Evolutionary conservation across 2,113 vertebrate species (phyloP).

Genomic region (Ammodramus savannarum): DNA sequence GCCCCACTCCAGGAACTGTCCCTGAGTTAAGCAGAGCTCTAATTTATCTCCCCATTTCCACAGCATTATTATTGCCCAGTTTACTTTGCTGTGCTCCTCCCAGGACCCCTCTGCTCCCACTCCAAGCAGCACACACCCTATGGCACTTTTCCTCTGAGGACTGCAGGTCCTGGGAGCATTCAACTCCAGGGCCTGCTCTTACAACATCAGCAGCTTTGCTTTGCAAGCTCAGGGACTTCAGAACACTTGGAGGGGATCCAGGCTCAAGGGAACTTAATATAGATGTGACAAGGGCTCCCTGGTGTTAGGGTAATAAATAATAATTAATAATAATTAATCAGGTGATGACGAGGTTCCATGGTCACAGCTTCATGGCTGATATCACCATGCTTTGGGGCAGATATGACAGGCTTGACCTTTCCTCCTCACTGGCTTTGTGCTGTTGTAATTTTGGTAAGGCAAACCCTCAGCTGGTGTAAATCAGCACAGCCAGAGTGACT

Average conservation of each 20-base stretch:
- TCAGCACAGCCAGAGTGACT: neutral
- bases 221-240: neutral
- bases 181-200: neutral
- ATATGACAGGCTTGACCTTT: neutral
- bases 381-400: neutral
- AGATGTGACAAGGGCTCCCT: slow-evolving; percentile 7
- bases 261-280: neutral
- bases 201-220: neutral
- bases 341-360: neutral
- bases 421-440: neutral
- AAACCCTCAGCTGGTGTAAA: slow-evolving; percentile 39
- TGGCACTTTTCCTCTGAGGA: neutral
- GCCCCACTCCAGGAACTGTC: neutral
- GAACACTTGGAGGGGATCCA: slow-evolving; percentile 18
- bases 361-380: neutral
- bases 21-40: neutral
- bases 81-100: neutral
- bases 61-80: neutral
- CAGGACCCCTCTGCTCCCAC: neutral
- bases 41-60: neutral
- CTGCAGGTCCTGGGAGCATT: neutral
- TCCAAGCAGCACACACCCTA: fast-evolving
- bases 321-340: slow-evolving; percentile 39
- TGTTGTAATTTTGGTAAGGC: slow-evolving; percentile 17
- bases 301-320: slow-evolving; percentile 11